Evolutionary conservation across 2,888 invertebrate species (phyloP).

Genomic region (Capitulum mitella): DNA sequence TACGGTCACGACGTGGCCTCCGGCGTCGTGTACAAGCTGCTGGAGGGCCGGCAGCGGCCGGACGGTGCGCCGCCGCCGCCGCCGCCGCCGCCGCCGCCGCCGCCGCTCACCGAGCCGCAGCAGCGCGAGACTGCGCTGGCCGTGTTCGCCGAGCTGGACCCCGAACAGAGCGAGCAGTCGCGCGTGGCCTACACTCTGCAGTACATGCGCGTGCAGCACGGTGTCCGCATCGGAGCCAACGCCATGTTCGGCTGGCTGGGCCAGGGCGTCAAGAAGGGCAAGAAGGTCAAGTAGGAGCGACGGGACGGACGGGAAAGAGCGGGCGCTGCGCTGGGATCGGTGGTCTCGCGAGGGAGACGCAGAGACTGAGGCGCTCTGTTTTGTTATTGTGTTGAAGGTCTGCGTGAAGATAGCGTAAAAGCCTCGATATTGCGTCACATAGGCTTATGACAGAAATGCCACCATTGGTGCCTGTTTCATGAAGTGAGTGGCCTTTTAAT

Average conservation of each 20-base stretch:
- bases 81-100: background rate
- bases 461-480: no score
- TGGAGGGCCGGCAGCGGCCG: background rate
- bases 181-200: conserved; percentile 20
- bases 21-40: conserved; percentile 2
- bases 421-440: no score
- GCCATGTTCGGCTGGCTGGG: conserved; percentile 21
- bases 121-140: background rate
- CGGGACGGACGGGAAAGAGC: no score
- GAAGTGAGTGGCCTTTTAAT: no score
- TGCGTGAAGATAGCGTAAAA: no score
- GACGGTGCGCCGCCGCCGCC: background rate
- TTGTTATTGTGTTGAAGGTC: no score
- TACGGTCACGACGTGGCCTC: background rate
- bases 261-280: background rate
- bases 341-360: no score
- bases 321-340: no score
- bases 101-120: background rate
- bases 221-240: background rate
- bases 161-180: conserved; percentile 6
- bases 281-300: no score
- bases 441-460: no score
- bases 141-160: conserved; percentile 16
- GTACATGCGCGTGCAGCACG: conserved; percentile 20
- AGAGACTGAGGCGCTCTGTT: no score